Evolutionary conservation across 2,113 vertebrate genomes (phyloP).

Genomic region (Sclerurus mexicanus): DNA sequence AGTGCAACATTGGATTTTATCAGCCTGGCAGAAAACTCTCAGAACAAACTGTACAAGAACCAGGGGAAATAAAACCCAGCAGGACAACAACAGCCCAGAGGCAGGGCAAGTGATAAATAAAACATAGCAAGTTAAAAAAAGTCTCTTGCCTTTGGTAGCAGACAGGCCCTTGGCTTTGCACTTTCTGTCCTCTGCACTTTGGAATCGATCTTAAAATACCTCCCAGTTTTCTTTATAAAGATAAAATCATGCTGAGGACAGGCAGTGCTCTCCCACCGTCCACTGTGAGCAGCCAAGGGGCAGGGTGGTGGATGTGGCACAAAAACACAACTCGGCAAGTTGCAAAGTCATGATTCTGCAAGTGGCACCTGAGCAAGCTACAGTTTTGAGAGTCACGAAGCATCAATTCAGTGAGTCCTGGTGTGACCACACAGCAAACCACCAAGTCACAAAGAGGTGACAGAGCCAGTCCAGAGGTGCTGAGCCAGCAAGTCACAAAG

Average conservation of each 20-base stretch:
- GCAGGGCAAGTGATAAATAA: neutral
- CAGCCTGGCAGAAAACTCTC: neutral
- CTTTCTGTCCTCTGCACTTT: neutral
- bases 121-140: neutral
- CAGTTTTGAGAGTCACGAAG: neutral
- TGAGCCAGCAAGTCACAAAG: neutral
- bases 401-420: fast-evolving
- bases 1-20: neutral
- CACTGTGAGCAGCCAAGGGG: neutral
- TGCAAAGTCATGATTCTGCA: neutral
- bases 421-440: neutral
- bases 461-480: fast-evolving
- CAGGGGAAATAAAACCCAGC: neutral
- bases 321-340: fast-evolving
- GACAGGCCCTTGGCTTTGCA: neutral
- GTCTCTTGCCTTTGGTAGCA: neutral
- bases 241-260: neutral
- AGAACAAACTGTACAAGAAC: neutral
- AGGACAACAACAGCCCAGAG: neutral
- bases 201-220: neutral
- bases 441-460: fast-evolving
- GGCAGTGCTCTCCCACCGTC: neutral
- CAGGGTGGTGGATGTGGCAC: neutral
- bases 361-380: neutral
- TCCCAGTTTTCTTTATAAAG: neutral